phyloP scores from a whole-genome alignment of 2,113 vertebrate species.

The Crotalus tigris region DNA sequence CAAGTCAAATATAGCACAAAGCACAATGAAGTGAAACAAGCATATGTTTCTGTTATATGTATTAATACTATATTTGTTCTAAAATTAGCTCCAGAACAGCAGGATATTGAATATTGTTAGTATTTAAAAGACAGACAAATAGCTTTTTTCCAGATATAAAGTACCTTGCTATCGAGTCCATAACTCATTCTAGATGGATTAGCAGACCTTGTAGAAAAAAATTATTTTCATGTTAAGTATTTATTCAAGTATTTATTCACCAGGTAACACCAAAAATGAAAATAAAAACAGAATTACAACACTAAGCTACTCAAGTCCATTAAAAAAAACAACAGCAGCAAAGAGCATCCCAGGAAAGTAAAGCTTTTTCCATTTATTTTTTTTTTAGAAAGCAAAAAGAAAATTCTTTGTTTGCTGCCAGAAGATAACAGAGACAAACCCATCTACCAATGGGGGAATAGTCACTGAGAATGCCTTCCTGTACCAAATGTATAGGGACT shows the following conservation, averaged over 20 bases:
- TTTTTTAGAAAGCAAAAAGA: background rate
- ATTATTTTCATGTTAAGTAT: background rate
- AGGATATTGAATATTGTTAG: background rate
- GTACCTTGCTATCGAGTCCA: slow-evolving; percentile 79
- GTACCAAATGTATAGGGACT: background rate
- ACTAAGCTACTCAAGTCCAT: background rate
- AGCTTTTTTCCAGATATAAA: background rate
- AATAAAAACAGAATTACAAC: background rate
- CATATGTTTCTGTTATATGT: too few relatives aligned
- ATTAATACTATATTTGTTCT: background rate
- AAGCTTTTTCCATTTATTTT: background rate
- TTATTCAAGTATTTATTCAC: background rate
- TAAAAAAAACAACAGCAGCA: background rate
- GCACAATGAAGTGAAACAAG: background rate
- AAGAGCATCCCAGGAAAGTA: background rate
- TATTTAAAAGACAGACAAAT: background rate
- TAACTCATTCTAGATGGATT: slow-evolving; percentile 68
- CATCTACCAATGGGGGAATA: background rate
- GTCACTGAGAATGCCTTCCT: background rate
- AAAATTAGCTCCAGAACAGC: background rate
- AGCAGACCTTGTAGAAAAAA: slow-evolving; percentile 63
- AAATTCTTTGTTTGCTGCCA: background rate
- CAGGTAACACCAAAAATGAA: background rate
- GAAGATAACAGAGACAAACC: background rate
- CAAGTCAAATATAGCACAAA: background rate